Evolutionary conservation across 2,797 vertebrate species (phyloP).

Genomic region (Stomatorhinus walkeri): DNA sequence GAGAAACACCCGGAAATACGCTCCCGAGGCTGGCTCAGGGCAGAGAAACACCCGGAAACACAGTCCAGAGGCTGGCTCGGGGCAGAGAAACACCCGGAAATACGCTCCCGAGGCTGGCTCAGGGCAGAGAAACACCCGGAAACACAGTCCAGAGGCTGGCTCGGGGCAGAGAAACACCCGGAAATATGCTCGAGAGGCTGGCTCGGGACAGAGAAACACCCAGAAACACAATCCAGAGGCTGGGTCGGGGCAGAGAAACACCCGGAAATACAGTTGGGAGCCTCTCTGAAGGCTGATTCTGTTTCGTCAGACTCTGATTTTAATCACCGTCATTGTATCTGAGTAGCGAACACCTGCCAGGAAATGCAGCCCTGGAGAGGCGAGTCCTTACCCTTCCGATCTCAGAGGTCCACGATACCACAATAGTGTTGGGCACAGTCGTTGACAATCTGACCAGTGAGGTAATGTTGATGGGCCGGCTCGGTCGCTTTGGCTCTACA

Average conservation of each 20-base stretch:
- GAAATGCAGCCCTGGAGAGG: neutral
- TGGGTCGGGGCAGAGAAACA: neutral
- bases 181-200: neutral
- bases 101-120: too few relatives aligned
- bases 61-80: too few relatives aligned
- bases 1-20: neutral
- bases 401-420: constrained; percentile 96
- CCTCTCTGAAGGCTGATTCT: neutral
- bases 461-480: constrained; percentile 98
- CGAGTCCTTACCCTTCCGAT: constrained; percentile 80
- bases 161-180: neutral
- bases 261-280: too few relatives aligned
- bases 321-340: neutral
- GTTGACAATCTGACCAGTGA: constrained; percentile 92
- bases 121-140: neutral
- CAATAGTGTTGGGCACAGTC: constrained; percentile 94
- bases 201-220: neutral
- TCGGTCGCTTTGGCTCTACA: constrained; percentile 97
- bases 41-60: neutral
- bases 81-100: neutral
- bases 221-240: neutral
- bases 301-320: neutral
- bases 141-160: too few relatives aligned
- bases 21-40: too few relatives aligned
- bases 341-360: neutral